Percentiles rank a stretch among this genome's conserved stretches.
phyloP scores from a whole-genome alignment of 2,113 vertebrate species.

The Telmatochromis sp. region DNA sequence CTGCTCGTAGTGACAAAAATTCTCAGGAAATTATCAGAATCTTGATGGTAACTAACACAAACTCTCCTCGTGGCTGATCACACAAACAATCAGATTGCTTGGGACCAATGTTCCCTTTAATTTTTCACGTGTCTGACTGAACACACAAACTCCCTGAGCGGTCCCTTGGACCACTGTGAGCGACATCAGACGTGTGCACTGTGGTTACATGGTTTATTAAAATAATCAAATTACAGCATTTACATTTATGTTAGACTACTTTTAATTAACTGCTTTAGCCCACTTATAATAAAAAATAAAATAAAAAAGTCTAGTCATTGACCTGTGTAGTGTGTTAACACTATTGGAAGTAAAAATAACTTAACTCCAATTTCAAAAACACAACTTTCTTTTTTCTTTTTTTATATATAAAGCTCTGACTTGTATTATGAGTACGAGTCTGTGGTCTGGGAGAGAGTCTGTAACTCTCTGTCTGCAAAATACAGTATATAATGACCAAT shows the following conservation, averaged over 20 bases:
- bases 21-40: background rate
- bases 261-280: background rate
- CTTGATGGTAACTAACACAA: background rate
- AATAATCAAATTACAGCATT: background rate
- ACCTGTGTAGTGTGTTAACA: background rate
- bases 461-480: no score
- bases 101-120: background rate
- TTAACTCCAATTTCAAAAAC: accelerated
- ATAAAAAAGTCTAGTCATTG: background rate
- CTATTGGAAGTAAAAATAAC: background rate
- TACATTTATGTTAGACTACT: background rate
- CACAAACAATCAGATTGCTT: background rate
- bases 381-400: no score
- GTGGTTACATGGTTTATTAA: background rate
- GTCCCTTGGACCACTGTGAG: accelerated
- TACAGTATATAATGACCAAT: no score
- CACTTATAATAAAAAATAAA: accelerated
- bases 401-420: no score
- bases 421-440: accelerated
- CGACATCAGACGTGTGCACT: background rate
- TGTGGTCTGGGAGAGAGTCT: no score
- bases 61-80: background rate
- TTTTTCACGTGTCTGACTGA: background rate
- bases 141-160: background rate
- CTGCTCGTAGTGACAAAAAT: background rate